Conservation (phyloP, 2,797 vertebrate genomes). For the Pseudomugil tenellus region DNA sequence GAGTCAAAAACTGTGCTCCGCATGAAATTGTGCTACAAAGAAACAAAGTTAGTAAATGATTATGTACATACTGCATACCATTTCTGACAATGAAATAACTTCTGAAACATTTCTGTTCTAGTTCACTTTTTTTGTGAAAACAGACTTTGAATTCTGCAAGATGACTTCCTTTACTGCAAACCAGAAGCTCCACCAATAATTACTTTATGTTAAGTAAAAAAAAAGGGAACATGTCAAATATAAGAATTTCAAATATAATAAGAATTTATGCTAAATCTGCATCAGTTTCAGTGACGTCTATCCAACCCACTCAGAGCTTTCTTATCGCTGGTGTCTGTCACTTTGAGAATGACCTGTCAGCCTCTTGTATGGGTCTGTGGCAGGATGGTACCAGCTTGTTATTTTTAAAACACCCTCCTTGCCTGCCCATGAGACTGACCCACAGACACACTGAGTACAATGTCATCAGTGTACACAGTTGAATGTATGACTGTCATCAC, state of each 20-base stretch:
- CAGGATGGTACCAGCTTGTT: constrained; percentile 55
- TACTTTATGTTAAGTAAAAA: constrained; percentile 31
- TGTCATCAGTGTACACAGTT: constrained; percentile 25
- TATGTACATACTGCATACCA: constrained; percentile 11
- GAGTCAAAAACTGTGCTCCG: neutral
- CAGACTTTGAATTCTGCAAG: neutral
- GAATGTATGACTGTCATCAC: constrained; percentile 17
- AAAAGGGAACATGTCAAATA: constrained; percentile 24
- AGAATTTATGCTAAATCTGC: constrained; percentile 40
- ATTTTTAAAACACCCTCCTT: constrained; percentile 40
- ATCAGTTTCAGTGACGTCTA: constrained; percentile 32
- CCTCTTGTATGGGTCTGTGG: constrained; percentile 32
- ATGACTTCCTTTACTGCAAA: constrained; percentile 11
- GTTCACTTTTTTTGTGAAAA: constrained; percentile 4
- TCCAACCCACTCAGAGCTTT: constrained; percentile 33
- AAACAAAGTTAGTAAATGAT: no score
- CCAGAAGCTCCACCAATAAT: constrained; percentile 6
- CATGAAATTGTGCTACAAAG: no score
- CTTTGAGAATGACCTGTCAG: constrained; percentile 53
- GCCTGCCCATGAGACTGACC: constrained; percentile 33
- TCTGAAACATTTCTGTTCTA: neutral
- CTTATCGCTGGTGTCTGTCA: constrained; percentile 54
- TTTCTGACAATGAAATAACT: neutral
- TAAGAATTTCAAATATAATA: constrained; percentile 39
- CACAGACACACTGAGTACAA: constrained; percentile 14